Base-by-base conservation (phyloP, 2,797 vertebrate species). In the Mycteria americana region DNA sequence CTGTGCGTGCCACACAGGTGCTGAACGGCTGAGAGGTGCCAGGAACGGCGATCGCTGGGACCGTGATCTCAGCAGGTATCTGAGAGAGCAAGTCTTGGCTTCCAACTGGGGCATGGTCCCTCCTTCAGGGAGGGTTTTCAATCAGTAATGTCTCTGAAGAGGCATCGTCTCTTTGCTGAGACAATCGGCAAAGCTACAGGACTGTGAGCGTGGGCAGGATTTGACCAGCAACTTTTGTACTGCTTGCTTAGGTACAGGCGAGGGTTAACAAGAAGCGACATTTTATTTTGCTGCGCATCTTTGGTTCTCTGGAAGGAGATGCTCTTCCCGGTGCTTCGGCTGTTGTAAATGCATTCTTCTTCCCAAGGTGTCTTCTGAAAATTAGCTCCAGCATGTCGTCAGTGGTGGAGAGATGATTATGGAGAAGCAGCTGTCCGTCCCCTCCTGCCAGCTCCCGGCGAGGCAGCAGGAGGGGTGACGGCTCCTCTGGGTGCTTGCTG, bases 381-480 rank as follows among this genome's bases (percentile, higher is more conserved):
- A 88, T 78, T 39, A 88, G 78, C 96, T 93, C 87, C 92, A 89
- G 94, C 82, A 41, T 75, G 92, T 86, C 41, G n/a, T 93, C 92
- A 85, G 91, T 62, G 53, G 83, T 87, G 81, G 93, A 68, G 92
- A 93, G 88, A 95, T 92, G 95, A 94, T 96, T 94, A 96, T 97
- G 97, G 97, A 97, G 95, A 81, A 97, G 95, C 95, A 97, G 96
- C 97, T 94, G 94, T 94, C 96, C 7, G 4, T 96, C 89, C 94
- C 85, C 89, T 94, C 92, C 91, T 95, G 94, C 95, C 96, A 96
- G 95, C 91, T 96, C 94, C 93, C 63, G 0, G 85, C 3, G 43
- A 93, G 95, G 89, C 93, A 92, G 37, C 37, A 12, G 96, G 93
- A 96, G 89, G 90, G 91, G 87, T 75, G 94, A 80, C 15, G 13